Evolutionary conservation across 2,888 invertebrate genomes (phyloP).

Genomic region (Belgica antarctica): DNA sequence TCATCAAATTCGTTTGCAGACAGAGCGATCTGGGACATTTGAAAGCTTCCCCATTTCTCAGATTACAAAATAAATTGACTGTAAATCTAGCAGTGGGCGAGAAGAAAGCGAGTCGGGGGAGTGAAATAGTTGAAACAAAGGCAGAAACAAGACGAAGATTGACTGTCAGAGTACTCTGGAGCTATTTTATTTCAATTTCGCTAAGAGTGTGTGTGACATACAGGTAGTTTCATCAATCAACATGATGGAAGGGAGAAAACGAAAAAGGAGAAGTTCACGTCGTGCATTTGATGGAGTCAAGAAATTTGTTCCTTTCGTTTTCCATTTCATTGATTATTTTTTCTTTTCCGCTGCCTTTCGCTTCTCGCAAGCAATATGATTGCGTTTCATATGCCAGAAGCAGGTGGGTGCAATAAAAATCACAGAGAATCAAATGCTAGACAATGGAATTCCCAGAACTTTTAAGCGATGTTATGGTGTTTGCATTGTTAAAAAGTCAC

Average conservation of each 20-base stretch:
- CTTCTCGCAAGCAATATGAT: neutral
- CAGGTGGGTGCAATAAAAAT: too few relatives aligned
- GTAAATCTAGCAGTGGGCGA: neutral
- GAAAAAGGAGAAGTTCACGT: slow-evolving; percentile 4
- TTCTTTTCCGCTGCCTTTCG: neutral
- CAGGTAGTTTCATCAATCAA: slow-evolving; percentile 42
- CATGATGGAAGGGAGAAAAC: slow-evolving; percentile 29
- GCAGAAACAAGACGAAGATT: neutral
- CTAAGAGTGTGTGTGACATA: slow-evolving; percentile 32
- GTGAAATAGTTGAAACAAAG: too few relatives aligned
- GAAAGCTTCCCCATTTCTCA: neutral
- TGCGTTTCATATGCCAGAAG: too few relatives aligned
- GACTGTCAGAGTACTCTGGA: neutral
- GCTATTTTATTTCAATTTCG: slow-evolving; percentile 11
- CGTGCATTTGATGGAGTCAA: slow-evolving; percentile 38
- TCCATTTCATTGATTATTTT: slow-evolving; percentile 23
- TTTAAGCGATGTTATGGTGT: too few relatives aligned
- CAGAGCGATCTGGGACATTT: neutral
- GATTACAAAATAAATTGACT: slow-evolving; percentile 10
- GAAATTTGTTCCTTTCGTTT: slow-evolving; percentile 25
- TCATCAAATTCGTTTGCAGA: neutral
- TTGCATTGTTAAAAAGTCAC: too few relatives aligned
- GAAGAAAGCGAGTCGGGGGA: too few relatives aligned
- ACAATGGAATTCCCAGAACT: too few relatives aligned
- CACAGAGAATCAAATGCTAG: too few relatives aligned